Percentiles rank a stretch among this genome's conserved stretches.
Evolutionary conservation across 1,140 invertebrate genomes (phyloP).

Genomic region (Drosophila busckii): DNA sequence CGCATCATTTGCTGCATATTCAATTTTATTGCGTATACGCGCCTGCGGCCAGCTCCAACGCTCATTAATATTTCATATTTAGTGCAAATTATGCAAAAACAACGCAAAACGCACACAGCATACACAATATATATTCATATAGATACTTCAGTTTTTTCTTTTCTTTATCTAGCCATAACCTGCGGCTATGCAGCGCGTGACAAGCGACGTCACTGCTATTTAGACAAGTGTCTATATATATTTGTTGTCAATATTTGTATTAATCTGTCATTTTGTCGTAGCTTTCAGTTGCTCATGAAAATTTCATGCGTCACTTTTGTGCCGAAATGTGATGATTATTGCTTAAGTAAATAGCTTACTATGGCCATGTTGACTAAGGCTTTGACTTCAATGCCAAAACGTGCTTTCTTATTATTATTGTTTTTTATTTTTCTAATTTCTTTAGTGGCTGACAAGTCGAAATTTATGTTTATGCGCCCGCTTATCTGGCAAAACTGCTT

Average conservation of each 20-base stretch:
- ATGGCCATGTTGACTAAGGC: slow-evolving; percentile 27
- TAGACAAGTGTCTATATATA: slow-evolving; percentile 7
- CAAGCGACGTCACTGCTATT: slow-evolving; percentile 34
- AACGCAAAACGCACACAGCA: slow-evolving; percentile 50
- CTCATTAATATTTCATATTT: slow-evolving; percentile 76
- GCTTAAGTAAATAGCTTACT: slow-evolving; percentile 57
- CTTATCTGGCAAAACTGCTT: slow-evolving; percentile 1
- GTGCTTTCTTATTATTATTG: too few species aligned
- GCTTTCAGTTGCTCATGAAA: slow-evolving; percentile 62
- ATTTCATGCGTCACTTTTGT: slow-evolving; percentile 57
- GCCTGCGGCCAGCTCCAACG: slow-evolving; percentile 24
- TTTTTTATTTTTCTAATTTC: too few species aligned
- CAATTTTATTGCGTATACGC: slow-evolving; percentile 67
- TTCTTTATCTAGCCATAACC: too few species aligned
- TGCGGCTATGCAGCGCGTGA: slow-evolving; percentile 39
- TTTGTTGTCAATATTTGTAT: slow-evolving; percentile 67
- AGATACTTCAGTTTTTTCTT: slow-evolving; percentile 7
- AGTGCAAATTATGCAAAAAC: slow-evolving; percentile 70
- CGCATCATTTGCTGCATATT: slow-evolving; percentile 63
- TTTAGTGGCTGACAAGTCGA: too few species aligned
- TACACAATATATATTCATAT: slow-evolving; percentile 44
- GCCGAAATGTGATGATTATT: slow-evolving; percentile 75
- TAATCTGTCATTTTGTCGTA: slow-evolving; percentile 75
- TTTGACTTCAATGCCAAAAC: too few species aligned
- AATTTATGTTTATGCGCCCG: background rate